These are phyloP conservation scores for Sebastes diaconus DNA, from an alignment of 2,797 vertebrate species.

Conservation along the genomic window DNA sequence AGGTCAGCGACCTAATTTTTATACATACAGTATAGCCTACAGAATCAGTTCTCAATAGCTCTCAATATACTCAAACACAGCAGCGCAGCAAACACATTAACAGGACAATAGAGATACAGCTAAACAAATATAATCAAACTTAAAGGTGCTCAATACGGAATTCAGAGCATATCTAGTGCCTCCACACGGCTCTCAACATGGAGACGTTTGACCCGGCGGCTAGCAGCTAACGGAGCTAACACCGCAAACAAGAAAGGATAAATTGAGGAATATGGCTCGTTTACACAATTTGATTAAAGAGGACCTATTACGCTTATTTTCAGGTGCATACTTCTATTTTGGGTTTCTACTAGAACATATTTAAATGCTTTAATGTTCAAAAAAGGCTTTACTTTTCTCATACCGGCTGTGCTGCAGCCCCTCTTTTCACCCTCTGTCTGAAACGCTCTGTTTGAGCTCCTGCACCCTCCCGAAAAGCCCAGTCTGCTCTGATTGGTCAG, in stretches of 20 bases:
- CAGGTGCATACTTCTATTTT: no score
- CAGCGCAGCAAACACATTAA: not conserved
- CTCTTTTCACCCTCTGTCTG: no score
- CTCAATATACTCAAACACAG: not conserved
- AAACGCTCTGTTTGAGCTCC: no score
- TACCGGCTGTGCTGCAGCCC: no score
- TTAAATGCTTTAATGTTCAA: no score
- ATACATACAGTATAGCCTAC: not conserved
- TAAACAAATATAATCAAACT: not conserved
- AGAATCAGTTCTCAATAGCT: not conserved
- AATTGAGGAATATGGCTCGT: no score
- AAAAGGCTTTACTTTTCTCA: no score
- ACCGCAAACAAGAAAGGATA: not conserved
- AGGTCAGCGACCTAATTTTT: constrained; percentile 47
- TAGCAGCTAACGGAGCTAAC: not conserved
- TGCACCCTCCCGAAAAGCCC: no score
- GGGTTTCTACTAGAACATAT: no score
- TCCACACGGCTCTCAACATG: not conserved
- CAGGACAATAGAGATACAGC: not conserved
- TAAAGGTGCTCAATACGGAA: not conserved
- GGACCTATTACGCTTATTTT: no score
- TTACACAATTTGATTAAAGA: no score
- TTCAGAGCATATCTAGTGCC: not conserved
- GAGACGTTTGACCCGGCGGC: not conserved
- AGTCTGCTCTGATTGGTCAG: no score